A percentile compares a stretch with the other conserved stretches of the same genome.
Evolutionary conservation across 2,797 vertebrate species (phyloP).

Genomic region (Peromyscus melanophrys): DNA sequence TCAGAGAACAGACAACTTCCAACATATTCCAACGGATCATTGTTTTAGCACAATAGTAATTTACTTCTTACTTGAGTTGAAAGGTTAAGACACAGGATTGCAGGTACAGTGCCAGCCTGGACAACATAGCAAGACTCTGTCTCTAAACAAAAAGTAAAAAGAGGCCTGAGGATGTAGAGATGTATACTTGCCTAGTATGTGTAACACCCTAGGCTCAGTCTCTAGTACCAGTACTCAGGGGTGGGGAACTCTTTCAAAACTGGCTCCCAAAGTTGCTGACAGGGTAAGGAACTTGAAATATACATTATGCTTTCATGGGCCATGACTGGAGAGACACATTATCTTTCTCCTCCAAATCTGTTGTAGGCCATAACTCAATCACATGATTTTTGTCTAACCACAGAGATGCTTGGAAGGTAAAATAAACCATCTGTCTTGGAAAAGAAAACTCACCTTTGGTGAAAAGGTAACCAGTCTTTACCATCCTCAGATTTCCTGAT

Average conservation of each 20-base stretch:
- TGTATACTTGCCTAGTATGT: not conserved
- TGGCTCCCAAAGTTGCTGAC: not conserved
- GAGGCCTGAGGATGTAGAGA: too few species aligned
- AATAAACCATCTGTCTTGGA: not conserved
- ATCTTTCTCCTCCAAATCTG: constrained; percentile 29
- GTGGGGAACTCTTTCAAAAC: not conserved
- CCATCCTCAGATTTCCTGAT: constrained; percentile 27
- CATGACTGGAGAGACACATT: not conserved
- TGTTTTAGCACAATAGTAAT: constrained; percentile 27
- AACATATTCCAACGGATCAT: not conserved
- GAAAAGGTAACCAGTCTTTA: not conserved
- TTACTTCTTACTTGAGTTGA: not conserved
- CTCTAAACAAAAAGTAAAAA: not conserved
- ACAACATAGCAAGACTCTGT: not conserved
- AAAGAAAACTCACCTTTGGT: not conserved
- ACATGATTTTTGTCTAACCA: constrained; percentile 28
- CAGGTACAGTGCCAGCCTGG: not conserved
- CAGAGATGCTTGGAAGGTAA: constrained; percentile 24
- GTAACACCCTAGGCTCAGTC: not conserved
- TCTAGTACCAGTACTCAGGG: not conserved
- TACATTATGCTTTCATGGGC: not conserved
- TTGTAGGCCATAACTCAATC: not conserved
- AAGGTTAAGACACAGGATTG: not conserved
- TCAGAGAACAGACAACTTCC: not conserved
- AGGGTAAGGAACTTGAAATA: not conserved